These are phyloP conservation scores for Engystomops pustulosus DNA, from an alignment of 2,113 vertebrate genomes.

Conservation along the genomic window DNA sequence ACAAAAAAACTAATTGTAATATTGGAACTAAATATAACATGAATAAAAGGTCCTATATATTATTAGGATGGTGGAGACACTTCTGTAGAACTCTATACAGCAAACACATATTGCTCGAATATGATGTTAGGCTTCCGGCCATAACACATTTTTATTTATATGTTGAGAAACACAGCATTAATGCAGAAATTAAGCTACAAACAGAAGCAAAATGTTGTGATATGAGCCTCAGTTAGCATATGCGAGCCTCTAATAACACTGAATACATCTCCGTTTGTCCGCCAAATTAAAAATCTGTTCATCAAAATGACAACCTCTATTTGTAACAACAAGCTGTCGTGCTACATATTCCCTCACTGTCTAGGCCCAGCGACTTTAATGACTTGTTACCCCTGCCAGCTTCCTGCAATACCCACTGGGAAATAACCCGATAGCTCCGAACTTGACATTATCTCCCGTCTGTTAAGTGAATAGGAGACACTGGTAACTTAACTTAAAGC, in stretches of 20 bases:
- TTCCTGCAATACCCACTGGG: constrained; percentile 5
- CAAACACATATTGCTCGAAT: neutral
- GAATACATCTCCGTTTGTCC: constrained; percentile 16
- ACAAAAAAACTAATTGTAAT: neutral
- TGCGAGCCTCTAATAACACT: constrained; percentile 9
- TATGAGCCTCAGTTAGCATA: constrained; percentile 23
- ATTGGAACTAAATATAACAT: no score
- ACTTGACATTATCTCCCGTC: constrained; percentile 28
- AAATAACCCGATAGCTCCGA: neutral
- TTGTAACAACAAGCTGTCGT: constrained; percentile 44
- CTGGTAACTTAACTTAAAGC: constrained; percentile 22
- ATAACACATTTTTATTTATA: neutral
- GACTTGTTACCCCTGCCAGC: constrained; percentile 23
- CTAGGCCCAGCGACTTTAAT: constrained; percentile 20
- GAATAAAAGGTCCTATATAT: neutral
- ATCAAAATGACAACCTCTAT: constrained; percentile 27
- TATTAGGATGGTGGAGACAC: neutral
- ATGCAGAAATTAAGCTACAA: neutral
- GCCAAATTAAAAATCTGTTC: constrained; percentile 45
- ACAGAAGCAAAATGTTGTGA: constrained; percentile 40
- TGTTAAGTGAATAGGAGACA: constrained; percentile 15
- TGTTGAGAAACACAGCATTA: neutral
- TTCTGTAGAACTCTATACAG: neutral
- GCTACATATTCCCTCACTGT: neutral
- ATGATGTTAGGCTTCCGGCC: neutral